Conservation (phyloP, 1,140 invertebrate species). For the Eciton burchellii region DNA sequence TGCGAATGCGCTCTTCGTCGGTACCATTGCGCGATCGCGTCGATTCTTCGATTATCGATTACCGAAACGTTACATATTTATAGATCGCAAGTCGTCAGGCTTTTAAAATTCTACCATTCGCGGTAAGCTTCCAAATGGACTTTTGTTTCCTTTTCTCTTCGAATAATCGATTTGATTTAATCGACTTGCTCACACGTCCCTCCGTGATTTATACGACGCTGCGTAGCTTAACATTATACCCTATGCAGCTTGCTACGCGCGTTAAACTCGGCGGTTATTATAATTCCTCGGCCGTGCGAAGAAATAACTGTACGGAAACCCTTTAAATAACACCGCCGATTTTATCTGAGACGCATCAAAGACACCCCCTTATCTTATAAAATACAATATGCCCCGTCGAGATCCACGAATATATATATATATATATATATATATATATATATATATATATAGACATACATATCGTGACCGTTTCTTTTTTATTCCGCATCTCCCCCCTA, state of each 20-base stretch:
- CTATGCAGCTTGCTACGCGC: constrained; percentile 1
- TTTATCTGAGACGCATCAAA: constrained; percentile 75
- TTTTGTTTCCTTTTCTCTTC: not conserved
- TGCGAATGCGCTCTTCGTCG: constrained; percentile 2
- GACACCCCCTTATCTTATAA: constrained; percentile 72
- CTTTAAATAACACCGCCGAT: constrained; percentile 74
- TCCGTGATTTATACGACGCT: not conserved
- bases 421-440: too few relatives aligned
- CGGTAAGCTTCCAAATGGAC: not conserved
- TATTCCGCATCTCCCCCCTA: not conserved
- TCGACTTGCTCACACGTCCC: not conserved
- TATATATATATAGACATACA: too few relatives aligned
- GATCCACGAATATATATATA: constrained; percentile 55
- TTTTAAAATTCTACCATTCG: constrained; percentile 11
- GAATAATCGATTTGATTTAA: constrained; percentile 2
- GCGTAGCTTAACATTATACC: constrained; percentile 27
- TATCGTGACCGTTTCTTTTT: not conserved
- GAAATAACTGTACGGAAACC: constrained; percentile 79
- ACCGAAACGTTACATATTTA: constrained; percentile 61
- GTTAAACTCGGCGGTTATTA: constrained; percentile 73
- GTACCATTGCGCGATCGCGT: constrained; percentile 10
- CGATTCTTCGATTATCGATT: constrained; percentile 42
- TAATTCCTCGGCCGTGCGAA: constrained; percentile 80
- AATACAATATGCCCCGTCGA: constrained; percentile 41
- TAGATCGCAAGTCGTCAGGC: constrained; percentile 34